Percentiles rank a stretch among this genome's conserved stretches.
These are phyloP conservation scores for Pocillopora meandrina DNA, from an alignment of 92 coral and sea anemone species.

Conservation along the genomic window DNA sequence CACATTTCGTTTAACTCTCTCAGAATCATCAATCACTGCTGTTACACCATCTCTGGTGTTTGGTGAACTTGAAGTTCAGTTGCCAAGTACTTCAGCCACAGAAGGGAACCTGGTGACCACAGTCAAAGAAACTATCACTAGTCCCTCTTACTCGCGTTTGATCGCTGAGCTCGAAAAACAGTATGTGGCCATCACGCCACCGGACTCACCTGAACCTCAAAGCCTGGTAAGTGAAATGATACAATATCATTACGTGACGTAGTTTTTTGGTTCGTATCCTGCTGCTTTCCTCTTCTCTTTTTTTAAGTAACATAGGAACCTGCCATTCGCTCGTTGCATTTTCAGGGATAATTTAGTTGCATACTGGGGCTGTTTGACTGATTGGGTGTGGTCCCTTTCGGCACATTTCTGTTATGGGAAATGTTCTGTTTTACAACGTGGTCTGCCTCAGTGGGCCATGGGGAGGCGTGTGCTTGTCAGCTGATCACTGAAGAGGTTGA, in stretches of 20 bases:
- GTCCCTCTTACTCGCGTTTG: conserved; percentile 66
- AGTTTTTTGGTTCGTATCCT: not conserved
- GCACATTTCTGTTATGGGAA: no score
- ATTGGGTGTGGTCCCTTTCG: no score
- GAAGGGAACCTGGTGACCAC: conserved; percentile 67
- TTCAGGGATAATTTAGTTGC: no score
- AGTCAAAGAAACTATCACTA: conserved; percentile 76
- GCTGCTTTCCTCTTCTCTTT: no score
- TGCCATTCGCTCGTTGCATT: no score
- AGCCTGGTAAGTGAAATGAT: conserved; percentile 56
- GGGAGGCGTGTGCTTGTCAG: no score
- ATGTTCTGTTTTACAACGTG: no score
- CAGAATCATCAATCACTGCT: conserved; percentile 16
- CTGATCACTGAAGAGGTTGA: no score
- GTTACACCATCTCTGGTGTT: conserved; percentile 27
- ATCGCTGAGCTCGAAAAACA: conserved; percentile 97
- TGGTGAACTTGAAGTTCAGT: conserved; percentile 23
- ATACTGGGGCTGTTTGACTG: no score
- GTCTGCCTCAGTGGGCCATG: no score
- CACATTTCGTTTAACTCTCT: not conserved
- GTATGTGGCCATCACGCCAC: conserved; percentile 95
- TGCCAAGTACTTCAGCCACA: not conserved
- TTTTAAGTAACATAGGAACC: no score
- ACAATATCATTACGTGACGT: not conserved
- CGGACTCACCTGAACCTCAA: conserved; percentile 90